A percentile compares a stretch with the other conserved stretches of the same genome.
phyloP scores from a whole-genome alignment of 2,888 invertebrate genomes.

The Malacosoma neustria region DNA sequence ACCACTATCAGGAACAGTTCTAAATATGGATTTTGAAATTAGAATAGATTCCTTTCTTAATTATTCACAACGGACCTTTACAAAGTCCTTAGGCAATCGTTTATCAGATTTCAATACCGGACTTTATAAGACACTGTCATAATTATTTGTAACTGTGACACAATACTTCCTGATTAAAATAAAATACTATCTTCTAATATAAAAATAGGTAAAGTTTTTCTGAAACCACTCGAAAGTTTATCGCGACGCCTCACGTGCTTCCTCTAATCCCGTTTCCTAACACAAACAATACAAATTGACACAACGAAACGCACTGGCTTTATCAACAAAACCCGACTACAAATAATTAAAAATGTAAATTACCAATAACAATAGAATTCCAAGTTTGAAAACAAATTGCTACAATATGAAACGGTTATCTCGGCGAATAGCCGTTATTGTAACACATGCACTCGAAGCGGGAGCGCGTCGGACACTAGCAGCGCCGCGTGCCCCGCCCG shows the following conservation, averaged over 20 bases:
- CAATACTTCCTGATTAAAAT: neutral
- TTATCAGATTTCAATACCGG: neutral
- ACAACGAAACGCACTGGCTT: neutral
- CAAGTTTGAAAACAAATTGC: conserved; percentile 4
- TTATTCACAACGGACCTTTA: neutral
- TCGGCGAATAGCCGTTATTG: conserved; percentile 40
- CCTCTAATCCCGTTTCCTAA: neutral
- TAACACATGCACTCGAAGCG: conserved; percentile 30
- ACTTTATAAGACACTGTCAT: neutral
- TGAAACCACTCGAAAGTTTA: neutral
- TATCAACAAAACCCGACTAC: neutral
- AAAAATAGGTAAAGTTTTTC: neutral
- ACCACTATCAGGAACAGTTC: neutral
- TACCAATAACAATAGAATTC: conserved; percentile 31
- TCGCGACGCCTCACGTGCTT: neutral
- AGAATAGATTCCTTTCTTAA: neutral
- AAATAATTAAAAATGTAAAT: conserved; percentile 4
- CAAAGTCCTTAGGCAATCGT: neutral
- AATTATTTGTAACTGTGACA: neutral
- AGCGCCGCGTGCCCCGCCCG: conserved; percentile 19
- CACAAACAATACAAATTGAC: neutral
- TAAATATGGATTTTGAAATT: neutral
- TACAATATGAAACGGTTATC: conserved; percentile 33
- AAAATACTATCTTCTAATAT: neutral
- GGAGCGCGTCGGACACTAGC: conserved; percentile 37